A percentile compares a stretch with the other conserved stretches of the same genome.
Evolutionary conservation across 2,888 invertebrate species (phyloP).

Genomic region (Crioceris asparagi): DNA sequence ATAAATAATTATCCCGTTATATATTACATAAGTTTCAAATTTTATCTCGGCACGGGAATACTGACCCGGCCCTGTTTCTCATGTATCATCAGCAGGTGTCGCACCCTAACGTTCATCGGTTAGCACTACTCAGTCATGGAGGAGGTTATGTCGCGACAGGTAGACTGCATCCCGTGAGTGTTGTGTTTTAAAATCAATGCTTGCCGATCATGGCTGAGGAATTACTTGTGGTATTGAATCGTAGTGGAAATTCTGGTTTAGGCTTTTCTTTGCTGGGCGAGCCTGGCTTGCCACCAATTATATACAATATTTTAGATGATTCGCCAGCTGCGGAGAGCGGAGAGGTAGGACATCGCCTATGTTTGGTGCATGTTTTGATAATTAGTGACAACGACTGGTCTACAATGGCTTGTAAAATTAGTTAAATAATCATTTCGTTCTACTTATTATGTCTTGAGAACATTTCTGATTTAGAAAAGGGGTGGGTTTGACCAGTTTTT

Average conservation of each 20-base stretch:
- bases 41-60: too few relatives aligned
- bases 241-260: conserved; percentile 79
- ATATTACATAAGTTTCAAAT: too few relatives aligned
- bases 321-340: conserved; percentile 87
- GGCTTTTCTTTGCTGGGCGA: conserved; percentile 86
- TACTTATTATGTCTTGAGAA: too few relatives aligned
- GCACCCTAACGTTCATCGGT: conserved; percentile 22
- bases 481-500: too few relatives aligned
- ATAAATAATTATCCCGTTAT: too few relatives aligned
- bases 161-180: conserved; percentile 14
- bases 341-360: conserved; percentile 58
- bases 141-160: conserved; percentile 34
- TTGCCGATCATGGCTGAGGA: conserved; percentile 68
- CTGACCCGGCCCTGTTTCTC: too few relatives aligned
- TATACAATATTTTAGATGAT: conserved; percentile 87
- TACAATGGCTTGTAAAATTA: too few relatives aligned
- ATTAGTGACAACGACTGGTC: not conserved
- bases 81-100: conserved; percentile 14
- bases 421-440: too few relatives aligned
- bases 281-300: conserved; percentile 85
- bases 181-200: conserved; percentile 30
- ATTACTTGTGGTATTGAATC: conserved; percentile 77
- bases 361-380: not conserved
- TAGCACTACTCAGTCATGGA: conserved; percentile 29
- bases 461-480: too few relatives aligned